Conservation (phyloP, 2,113 vertebrate genomes). For the Tachycineta bicolor region DNA sequence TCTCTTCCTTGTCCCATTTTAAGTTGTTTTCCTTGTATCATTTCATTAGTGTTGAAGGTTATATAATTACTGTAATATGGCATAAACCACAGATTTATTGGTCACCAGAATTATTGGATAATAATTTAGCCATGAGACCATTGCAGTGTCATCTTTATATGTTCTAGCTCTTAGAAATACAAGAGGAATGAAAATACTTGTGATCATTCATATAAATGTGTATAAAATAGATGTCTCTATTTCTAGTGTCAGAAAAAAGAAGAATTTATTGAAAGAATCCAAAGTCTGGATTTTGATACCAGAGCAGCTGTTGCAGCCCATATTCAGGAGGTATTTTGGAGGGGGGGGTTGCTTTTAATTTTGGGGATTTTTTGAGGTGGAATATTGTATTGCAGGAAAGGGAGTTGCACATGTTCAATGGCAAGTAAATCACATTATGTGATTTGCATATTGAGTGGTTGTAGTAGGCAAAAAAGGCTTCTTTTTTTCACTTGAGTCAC, state of each 20-base stretch:
- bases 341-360: not conserved
- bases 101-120: not conserved
- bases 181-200: not conserved
- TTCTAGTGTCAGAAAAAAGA: constrained; percentile 96
- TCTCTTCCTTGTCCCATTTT: not conserved
- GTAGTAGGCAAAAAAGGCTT: not conserved
- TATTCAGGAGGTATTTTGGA: constrained; percentile 92
- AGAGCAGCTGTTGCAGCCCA: constrained; percentile 95
- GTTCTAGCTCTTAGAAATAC: not conserved
- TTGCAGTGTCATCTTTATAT: not conserved
- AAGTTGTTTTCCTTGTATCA: not conserved
- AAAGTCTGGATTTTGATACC: constrained; percentile 93
- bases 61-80: not conserved
- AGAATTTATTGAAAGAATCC: constrained; percentile 97
- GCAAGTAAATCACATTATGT: not conserved
- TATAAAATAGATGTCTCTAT: constrained; percentile 17
- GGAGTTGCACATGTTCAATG: not conserved
- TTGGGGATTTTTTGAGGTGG: not conserved
- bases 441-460: not conserved
- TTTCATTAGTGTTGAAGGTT: not conserved
- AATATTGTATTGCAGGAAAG: not conserved
- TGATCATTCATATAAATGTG: not conserved
- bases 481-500: not conserved
- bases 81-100: not conserved
- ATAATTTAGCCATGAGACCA: not conserved